A percentile compares a stretch with the other conserved stretches of the same genome.
These are phyloP conservation scores for Rhizoglyphus robini DNA, from an alignment of 1,140 invertebrate genomes.

Conservation along the genomic window DNA sequence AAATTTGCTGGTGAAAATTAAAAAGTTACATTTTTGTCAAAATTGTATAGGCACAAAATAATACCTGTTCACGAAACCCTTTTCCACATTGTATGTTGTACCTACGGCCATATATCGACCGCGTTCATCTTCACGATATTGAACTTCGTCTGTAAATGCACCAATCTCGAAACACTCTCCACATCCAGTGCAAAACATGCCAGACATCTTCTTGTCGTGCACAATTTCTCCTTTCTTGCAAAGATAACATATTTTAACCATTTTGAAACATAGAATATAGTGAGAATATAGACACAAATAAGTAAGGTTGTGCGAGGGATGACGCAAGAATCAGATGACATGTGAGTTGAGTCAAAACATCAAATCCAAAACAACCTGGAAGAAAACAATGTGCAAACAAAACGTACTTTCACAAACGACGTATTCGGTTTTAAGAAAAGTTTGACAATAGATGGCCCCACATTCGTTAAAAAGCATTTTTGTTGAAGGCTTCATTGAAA, in stretches of 20 bases:
- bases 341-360: no score
- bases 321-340: no score
- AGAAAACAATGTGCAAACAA: no score
- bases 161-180: slow-evolving; percentile 13
- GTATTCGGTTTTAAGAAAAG: no score
- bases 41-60: neutral
- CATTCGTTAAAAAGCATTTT: no score
- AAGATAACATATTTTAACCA: neutral
- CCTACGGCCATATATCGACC: neutral
- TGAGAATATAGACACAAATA: no score
- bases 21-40: neutral
- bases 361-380: no score
- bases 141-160: slow-evolving; percentile 9
- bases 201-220: slow-evolving; percentile 11
- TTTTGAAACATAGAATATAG: no score
- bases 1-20: neutral
- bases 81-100: slow-evolving; percentile 7
- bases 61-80: slow-evolving; percentile 16
- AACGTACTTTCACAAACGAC: no score
- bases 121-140: slow-evolving; percentile 16
- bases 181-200: slow-evolving; percentile 12
- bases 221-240: slow-evolving; percentile 12
- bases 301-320: no score
- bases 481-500: no score
- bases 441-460: no score